Evolutionary conservation across 1,140 invertebrate species (phyloP).

Genomic region (Chelonus insularis): DNA sequence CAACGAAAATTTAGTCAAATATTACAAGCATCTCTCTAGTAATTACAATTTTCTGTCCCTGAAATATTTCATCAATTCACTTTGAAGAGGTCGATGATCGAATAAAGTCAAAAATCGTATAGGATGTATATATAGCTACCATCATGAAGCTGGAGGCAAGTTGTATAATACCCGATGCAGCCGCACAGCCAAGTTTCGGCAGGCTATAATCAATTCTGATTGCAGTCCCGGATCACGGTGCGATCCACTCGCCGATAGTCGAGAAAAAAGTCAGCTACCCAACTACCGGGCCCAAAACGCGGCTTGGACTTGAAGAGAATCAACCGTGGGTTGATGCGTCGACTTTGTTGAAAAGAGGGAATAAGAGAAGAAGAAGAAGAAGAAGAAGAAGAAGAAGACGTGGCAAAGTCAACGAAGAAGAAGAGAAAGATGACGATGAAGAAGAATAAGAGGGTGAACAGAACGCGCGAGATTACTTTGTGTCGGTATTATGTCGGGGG

Average conservation of each 20-base stretch:
- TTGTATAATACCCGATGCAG: slow-evolving; percentile 54
- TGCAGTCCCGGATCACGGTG: slow-evolving; percentile 53
- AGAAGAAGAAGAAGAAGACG: slow-evolving; percentile 19
- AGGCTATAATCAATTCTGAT: slow-evolving; percentile 63
- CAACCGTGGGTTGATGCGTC: not conserved
- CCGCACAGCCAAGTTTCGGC: slow-evolving; percentile 56
- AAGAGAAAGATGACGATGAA: slow-evolving; percentile 26
- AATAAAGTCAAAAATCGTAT: slow-evolving; percentile 7
- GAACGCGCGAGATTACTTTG: slow-evolving; percentile 22
- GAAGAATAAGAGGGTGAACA: slow-evolving; percentile 8
- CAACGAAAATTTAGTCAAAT: too few species aligned
- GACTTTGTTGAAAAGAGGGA: slow-evolving; percentile 2
- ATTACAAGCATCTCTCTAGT: too few species aligned
- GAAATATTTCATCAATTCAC: not conserved
- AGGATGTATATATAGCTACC: not conserved
- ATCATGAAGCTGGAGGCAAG: slow-evolving; percentile 45
- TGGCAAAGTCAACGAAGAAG: slow-evolving; percentile 21
- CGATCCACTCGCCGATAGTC: slow-evolving; percentile 55
- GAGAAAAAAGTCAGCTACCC: slow-evolving; percentile 47
- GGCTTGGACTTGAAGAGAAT: slow-evolving; percentile 19
- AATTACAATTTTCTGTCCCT: too few species aligned
- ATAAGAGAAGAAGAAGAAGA: slow-evolving; percentile 17
- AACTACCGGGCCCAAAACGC: slow-evolving; percentile 49
- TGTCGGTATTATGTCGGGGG: slow-evolving; percentile 24
- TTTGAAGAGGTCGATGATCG: not conserved